These are phyloP conservation scores for Poicephalus gulielmi DNA, from an alignment of 2,113 vertebrate genomes.

Conservation along the genomic window DNA sequence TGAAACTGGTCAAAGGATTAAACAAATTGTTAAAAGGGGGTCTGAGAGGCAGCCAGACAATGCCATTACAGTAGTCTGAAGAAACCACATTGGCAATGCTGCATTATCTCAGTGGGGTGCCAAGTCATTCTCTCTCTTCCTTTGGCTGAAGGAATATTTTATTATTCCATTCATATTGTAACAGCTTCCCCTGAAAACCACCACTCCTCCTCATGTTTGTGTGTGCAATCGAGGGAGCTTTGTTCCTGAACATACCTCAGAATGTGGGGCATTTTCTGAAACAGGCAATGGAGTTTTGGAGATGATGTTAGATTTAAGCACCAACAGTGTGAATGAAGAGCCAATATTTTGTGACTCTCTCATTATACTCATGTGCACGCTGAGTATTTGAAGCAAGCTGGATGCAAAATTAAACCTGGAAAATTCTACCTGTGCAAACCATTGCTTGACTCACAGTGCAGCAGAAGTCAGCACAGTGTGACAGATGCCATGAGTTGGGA, in stretches of 20 bases:
- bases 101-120: neutral
- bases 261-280: neutral
- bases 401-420: neutral
- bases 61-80: neutral
- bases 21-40: neutral
- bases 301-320: neutral
- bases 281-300: neutral
- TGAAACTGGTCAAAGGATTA: conserved; percentile 7
- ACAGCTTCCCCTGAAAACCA: neutral
- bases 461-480: neutral
- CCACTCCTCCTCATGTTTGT: neutral
- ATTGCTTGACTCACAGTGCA: neutral
- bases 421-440: conserved; percentile 7
- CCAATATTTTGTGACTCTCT: neutral
- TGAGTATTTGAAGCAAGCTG: neutral
- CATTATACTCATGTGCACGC: neutral
- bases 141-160: neutral
- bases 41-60: conserved; percentile 33
- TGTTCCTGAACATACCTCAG: neutral
- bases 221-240: neutral
- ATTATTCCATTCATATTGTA: neutral
- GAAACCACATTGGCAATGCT: conserved; percentile 40
- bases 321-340: neutral
- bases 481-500: neutral
- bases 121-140: conserved; percentile 13